A percentile compares a stretch with the other conserved stretches of the same genome.
phyloP scores from a whole-genome alignment of 2,888 invertebrate species.

The Horisme vitalbata region DNA sequence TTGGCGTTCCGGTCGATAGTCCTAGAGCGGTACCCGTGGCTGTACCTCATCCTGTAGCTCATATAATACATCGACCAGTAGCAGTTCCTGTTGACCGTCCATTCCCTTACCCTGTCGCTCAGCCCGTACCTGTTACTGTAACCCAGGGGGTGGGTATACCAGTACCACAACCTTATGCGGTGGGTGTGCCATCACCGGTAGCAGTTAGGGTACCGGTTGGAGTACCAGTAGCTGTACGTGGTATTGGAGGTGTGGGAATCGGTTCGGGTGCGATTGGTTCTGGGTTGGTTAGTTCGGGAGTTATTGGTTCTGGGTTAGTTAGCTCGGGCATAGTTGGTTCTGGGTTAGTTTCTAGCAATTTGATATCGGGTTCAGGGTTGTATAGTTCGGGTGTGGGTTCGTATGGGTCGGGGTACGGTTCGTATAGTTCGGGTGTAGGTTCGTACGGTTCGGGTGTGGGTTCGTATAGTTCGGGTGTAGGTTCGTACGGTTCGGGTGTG shows the following conservation, averaged over 20 bases:
- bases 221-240: conserved; percentile 35
- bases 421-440: conserved; percentile 10
- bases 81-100: conserved; percentile 80
- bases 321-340: conserved; percentile 11
- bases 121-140: conserved; percentile 76
- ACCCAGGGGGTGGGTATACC: conserved; percentile 79
- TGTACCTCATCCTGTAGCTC: conserved; percentile 76
- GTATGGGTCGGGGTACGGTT: conserved; percentile 8
- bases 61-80: conserved; percentile 68
- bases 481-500: neutral
- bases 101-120: conserved; percentile 79
- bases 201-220: conserved; percentile 64
- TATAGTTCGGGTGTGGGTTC: conserved; percentile 9
- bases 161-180: conserved; percentile 78
- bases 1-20: conserved; percentile 75
- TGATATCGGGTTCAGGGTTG: conserved; percentile 9
- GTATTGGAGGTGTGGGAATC: too few relatives aligned
- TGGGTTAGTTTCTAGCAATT: conserved; percentile 10
- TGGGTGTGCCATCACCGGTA: conserved; percentile 65
- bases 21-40: conserved; percentile 73
- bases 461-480: conserved; percentile 3
- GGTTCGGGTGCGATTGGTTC: conserved; percentile 18
- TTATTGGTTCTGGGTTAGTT: conserved; percentile 10
- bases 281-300: conserved; percentile 11
- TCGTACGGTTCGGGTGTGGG: conserved; percentile 12